A percentile compares a stretch with the other conserved stretches of the same genome.
Evolutionary conservation across 2,888 invertebrate species (phyloP).

Genomic region (Archips xylosteana): DNA sequence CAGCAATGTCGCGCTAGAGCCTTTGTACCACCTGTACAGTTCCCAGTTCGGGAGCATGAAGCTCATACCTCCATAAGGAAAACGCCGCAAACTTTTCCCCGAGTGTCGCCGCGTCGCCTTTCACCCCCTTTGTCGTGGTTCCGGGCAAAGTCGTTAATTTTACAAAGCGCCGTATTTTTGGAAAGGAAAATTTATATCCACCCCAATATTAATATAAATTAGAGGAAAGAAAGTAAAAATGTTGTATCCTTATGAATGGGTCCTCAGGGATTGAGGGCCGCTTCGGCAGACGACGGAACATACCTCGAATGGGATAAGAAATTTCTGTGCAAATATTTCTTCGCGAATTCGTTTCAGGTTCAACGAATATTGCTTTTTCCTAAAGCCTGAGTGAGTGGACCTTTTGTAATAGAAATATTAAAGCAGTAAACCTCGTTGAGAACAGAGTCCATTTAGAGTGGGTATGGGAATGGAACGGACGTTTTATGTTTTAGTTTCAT

Average conservation of each 20-base stretch:
- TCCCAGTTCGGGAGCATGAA: neutral
- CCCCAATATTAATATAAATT: constrained; percentile 38
- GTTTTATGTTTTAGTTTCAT: constrained; percentile 19
- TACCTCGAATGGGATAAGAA: constrained; percentile 20
- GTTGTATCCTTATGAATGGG: constrained; percentile 32
- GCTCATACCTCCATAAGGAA: constrained; percentile 25
- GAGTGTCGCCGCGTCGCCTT: constrained; percentile 13
- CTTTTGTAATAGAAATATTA: constrained; percentile 30
- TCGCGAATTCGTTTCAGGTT: constrained; percentile 29
- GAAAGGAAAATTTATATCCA: constrained; percentile 28
- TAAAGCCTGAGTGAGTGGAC: constrained; percentile 21
- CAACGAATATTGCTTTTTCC: constrained; percentile 25
- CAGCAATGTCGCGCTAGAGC: neutral
- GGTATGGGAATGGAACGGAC: constrained; percentile 5
- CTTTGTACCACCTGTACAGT: constrained; percentile 27
- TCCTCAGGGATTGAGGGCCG: constrained; percentile 11
- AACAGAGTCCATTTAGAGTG: constrained; percentile 17
- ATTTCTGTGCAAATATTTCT: constrained; percentile 22
- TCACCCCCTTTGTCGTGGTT: constrained; percentile 16
- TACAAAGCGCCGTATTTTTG: constrained; percentile 32
- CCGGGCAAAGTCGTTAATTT: constrained; percentile 29
- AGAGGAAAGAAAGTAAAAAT: constrained; percentile 27
- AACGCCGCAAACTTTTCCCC: constrained; percentile 15
- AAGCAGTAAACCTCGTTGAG: constrained; percentile 14
- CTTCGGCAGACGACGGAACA: constrained; percentile 18